phyloP scores from a whole-genome alignment of 1,140 invertebrate genomes.

The Samia ricini region DNA sequence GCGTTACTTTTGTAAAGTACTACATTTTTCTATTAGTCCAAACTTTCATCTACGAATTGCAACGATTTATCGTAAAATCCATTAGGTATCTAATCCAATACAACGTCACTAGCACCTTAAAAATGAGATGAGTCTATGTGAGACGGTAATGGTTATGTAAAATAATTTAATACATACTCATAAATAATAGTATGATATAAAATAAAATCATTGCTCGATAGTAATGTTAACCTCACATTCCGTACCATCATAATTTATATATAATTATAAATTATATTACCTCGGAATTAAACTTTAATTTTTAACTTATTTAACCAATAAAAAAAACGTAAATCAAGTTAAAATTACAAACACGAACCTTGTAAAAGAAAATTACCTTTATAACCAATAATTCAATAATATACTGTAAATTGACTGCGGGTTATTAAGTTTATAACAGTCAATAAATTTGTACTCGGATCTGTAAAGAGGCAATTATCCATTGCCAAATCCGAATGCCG shows the following conservation, averaged over 20 bases:
- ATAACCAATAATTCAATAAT: slow-evolving; percentile 8
- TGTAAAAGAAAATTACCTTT: slow-evolving; percentile 7
- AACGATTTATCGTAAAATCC: too few relatives aligned
- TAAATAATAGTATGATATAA: too few relatives aligned
- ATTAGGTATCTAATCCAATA: too few relatives aligned
- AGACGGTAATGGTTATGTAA: too few relatives aligned
- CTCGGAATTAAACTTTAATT: neutral
- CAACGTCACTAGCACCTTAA: too few relatives aligned
- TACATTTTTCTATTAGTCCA: too few relatives aligned
- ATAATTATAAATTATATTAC: neutral
- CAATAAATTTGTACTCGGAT: slow-evolving; percentile 2
- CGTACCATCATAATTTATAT: neutral
- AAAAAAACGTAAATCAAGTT: neutral
- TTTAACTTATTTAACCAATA: neutral
- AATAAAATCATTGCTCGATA: neutral
- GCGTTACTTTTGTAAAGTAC: too few relatives aligned
- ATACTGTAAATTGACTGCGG: slow-evolving; percentile 1
- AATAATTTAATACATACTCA: too few relatives aligned
- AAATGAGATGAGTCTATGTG: too few relatives aligned
- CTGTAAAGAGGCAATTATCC: slow-evolving; percentile 7
- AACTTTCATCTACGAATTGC: too few relatives aligned
- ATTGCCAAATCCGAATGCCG: slow-evolving; percentile 9
- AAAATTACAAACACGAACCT: neutral
- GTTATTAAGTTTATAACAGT: slow-evolving; percentile 8
- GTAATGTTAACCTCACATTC: neutral